phyloP scores from a whole-genome alignment of 2,888 invertebrate genomes.

The Oxyteleia sp. region DNA sequence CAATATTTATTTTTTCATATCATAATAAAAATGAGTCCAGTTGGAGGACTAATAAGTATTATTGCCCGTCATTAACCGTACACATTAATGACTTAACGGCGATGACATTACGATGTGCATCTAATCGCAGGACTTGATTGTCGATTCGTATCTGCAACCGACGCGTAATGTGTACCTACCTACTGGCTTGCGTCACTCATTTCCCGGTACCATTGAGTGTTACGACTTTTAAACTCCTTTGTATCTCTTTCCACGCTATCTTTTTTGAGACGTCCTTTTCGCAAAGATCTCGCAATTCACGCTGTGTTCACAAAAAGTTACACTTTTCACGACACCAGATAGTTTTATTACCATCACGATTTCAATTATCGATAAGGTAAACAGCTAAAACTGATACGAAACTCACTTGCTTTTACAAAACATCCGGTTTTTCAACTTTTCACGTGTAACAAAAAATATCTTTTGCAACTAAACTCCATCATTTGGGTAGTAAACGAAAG shows the following conservation, averaged over 20 bases:
- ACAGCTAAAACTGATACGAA: too few species aligned
- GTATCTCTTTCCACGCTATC: too few species aligned
- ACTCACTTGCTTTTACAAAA: too few species aligned
- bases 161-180: constrained; percentile 64
- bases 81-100: constrained; percentile 61
- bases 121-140: constrained; percentile 65
- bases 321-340: too few species aligned
- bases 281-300: too few species aligned
- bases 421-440: constrained; percentile 56
- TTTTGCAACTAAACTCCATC: neutral
- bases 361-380: too few species aligned
- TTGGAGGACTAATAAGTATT: constrained; percentile 37
- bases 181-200: constrained; percentile 63
- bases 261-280: too few species aligned
- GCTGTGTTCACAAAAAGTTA: too few species aligned
- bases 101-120: constrained; percentile 66
- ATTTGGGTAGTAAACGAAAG: constrained; percentile 47
- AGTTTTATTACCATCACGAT: too few species aligned
- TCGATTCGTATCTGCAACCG: constrained; percentile 67
- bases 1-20: constrained; percentile 14
- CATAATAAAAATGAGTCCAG: constrained; percentile 24
- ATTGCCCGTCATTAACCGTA: constrained; percentile 76
- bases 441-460: too few species aligned
- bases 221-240: too few species aligned
- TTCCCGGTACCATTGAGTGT: constrained; percentile 71